Base-by-base conservation (phyloP, 2,113 vertebrate species). In the Saguinus imperator region DNA sequence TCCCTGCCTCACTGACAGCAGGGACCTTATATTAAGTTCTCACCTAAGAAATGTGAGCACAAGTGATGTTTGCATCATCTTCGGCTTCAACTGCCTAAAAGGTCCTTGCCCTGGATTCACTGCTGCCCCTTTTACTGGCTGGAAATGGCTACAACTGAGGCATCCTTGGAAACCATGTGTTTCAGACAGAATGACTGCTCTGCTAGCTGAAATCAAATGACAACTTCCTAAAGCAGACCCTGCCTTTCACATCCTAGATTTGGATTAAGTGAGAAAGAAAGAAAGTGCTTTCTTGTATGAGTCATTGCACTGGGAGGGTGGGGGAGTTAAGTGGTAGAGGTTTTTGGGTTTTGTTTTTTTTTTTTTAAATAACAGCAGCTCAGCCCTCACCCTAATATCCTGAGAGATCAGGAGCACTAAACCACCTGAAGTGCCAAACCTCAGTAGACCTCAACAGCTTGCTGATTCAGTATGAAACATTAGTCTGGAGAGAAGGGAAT, bases 251-350 rank as follows among this genome's bases (percentile, higher is more conserved):
- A n/a, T 35, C 7, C 48, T 77, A 25, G 50, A 87, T 64, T 76
- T 58, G 32, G 17, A 23, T 81, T 88, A 97, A 90, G 35, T 45
- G 81, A 83, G 52, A 75, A 23, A 75, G 43, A 95, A 66, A 94
- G 0, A 45, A 61, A 84, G 8, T 57, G 91, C 61, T 91, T 45
- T 86, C 64, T 72, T 92, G 25, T 37, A 50, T 57, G 25, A 89
- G 40, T 7, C 73, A 32, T 20, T 81, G 32, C 66, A 37, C 0
- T 0, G 6, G 12, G 61, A 4, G 5, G 8, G 37, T 25, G 40
- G 21, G 20, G 10, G 16, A 10, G 27, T 37, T 14, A 32, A 73
- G 25, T 18, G 50, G 29, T 43, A 14, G 21, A 9, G 27, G 27
- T 48, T 25, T 66, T 35, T n/a, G 20, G 48, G 50, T 14, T 64